Percentiles rank a stretch among this genome's conserved stretches.
Evolutionary conservation across 2,888 invertebrate genomes (phyloP).

Genomic region (Drosophila mulleri): DNA sequence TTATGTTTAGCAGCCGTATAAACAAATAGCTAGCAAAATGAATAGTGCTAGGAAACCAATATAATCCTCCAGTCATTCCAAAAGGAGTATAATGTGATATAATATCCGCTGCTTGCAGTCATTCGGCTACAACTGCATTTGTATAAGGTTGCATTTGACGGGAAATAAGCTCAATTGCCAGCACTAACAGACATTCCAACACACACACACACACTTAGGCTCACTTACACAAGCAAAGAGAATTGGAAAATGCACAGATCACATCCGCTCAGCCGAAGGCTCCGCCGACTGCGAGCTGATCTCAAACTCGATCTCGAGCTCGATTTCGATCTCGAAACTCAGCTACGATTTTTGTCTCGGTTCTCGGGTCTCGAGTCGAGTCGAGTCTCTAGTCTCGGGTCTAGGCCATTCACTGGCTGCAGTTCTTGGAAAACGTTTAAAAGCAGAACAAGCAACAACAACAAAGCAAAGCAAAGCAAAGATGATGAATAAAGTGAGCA

Average conservation of each 20-base stretch:
- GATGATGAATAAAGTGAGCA: slow-evolving; percentile 55
- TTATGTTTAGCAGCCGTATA: too few species aligned
- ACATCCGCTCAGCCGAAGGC: slow-evolving; percentile 69
- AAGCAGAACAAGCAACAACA: slow-evolving; percentile 56
- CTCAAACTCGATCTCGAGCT: slow-evolving; percentile 29
- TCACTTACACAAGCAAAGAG: slow-evolving; percentile 4
- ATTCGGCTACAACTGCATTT: neutral
- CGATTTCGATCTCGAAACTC: slow-evolving; percentile 27
- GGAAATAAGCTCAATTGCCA: neutral
- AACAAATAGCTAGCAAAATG: too few species aligned
- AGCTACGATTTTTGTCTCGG: slow-evolving; percentile 24
- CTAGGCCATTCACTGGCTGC: slow-evolving; percentile 61
- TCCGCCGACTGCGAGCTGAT: slow-evolving; percentile 27
- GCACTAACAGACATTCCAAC: neutral
- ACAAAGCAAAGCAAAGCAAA: slow-evolving; percentile 20
- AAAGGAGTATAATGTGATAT: too few species aligned
- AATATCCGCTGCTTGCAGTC: too few species aligned
- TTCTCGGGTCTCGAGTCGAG: neutral
- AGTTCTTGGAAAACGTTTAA: slow-evolving; percentile 76
- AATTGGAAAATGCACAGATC: slow-evolving; percentile 60
- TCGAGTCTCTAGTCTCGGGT: slow-evolving; percentile 24
- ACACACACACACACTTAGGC: slow-evolving; percentile 1
- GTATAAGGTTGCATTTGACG: neutral
- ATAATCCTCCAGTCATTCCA: too few species aligned
- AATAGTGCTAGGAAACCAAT: too few species aligned